A percentile compares a stretch with the other conserved stretches of the same genome.
These are phyloP conservation scores for Prionchulus punctatus DNA, from an alignment of 2,888 invertebrate genomes.

Conservation along the genomic window DNA sequence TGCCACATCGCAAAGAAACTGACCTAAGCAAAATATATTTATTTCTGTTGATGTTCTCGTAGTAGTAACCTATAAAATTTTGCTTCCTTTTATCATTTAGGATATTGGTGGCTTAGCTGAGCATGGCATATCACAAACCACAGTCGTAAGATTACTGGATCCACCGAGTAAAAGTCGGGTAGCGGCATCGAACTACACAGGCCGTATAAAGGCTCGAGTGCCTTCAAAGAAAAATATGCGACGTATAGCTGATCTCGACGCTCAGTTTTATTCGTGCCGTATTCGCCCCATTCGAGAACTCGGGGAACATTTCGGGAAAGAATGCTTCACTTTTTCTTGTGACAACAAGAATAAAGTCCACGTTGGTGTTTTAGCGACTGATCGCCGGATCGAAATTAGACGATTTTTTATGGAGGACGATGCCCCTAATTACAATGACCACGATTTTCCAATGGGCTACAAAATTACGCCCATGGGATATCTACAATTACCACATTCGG, in stretches of 20 bases:
- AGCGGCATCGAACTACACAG: neutral
- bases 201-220: neutral
- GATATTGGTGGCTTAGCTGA: neutral
- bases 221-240: neutral
- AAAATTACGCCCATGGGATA: slow-evolving; percentile 3
- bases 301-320: neutral
- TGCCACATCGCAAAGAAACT: no score
- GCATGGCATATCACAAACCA: neutral
- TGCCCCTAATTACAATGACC: slow-evolving; percentile 3
- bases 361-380: slow-evolving; percentile 1
- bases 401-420: neutral
- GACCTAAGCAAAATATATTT: no score
- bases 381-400: neutral
- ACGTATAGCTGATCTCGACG: neutral
- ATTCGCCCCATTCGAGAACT: neutral
- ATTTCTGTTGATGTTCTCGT: no score
- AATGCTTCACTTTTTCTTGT: neutral
- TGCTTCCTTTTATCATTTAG: no score
- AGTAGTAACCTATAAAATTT: no score
- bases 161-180: neutral
- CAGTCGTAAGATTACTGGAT: neutral
- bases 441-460: slow-evolving; percentile 1
- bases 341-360: slow-evolving; percentile 8
- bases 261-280: neutral
- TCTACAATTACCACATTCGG: neutral